Evolutionary conservation across 2,888 invertebrate species (phyloP), one percentile per base, ranked within the genome.

Genomic region (Sericinus montela): DNA sequence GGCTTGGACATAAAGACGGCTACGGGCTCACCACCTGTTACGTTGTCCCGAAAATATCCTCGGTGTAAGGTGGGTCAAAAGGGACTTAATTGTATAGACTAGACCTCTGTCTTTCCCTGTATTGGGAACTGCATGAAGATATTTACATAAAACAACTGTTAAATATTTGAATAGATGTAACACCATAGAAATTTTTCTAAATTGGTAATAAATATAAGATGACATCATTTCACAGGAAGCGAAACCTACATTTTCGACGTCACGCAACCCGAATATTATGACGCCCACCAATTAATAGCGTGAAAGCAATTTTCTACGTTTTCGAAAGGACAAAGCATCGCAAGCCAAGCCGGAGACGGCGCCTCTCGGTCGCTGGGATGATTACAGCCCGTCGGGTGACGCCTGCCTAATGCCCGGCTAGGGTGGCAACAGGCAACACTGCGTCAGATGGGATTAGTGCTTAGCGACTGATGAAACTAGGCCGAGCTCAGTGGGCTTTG

Each of bases 331-430:
- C 19, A 19, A 6, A 43, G 32, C 34, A n/a, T 19, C 16, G 43
- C 14, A 25, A 11, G 37, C 14, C 32, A 14, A 6, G 25, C 14
- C 32, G 23, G 29, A 2, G 25, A 11, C 32, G 45, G 39, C 45
- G 45, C 45, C 45, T 32, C n/a, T 9, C 1, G 34, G 45, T 23
- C 45, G 45, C 45, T 16, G 1, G n/a, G 14, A 4, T 46, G 45
- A 46, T 46, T 46, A 39, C 39, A 23, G 39, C 1, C 37, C 39
- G 39, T 11, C 39, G 45, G 1, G 25, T 10, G 30, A n/a, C 35
- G 13, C 8, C 39, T 28, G 10, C 6, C 11, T 4, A 7, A 10
- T 11, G 11, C 32, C 11, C 8, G 32, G n/a, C 2, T 11, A n/a
- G 30, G 25, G 25, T 25, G 25, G 25, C 8, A 25, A 25, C 25